Evolutionary conservation across 1,140 invertebrate species (phyloP).

Genomic region (Orchestia grillus): DNA sequence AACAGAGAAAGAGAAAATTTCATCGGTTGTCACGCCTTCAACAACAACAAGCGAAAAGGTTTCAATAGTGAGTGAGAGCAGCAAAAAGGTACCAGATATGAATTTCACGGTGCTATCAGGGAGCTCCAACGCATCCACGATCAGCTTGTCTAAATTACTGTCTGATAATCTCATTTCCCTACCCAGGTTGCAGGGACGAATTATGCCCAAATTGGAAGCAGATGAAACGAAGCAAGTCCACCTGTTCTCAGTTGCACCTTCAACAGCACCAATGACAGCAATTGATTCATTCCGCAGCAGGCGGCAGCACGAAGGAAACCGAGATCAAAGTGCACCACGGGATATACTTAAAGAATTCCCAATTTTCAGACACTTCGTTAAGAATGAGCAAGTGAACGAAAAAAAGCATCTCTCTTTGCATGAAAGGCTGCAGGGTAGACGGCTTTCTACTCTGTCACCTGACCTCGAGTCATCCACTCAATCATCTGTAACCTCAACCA

Average conservation of each 20-base stretch:
- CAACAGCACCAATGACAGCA: constrained; percentile 28
- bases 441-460: not conserved
- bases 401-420: constrained; percentile 23
- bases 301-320: not conserved
- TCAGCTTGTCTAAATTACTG: constrained; percentile 29
- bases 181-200: constrained; percentile 23
- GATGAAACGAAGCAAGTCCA: not conserved
- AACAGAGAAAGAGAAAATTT: not conserved
- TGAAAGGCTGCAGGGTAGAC: not conserved
- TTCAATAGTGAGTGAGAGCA: constrained; percentile 20
- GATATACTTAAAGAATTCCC: constrained; percentile 48
- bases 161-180: constrained; percentile 26
- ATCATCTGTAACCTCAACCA: not conserved
- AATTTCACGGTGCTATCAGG: constrained; percentile 5
- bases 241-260: constrained; percentile 28
- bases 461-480: not conserved
- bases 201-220: constrained; percentile 15
- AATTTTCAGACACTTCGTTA: constrained; percentile 2
- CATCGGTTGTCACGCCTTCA: not conserved
- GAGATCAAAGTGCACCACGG: constrained; percentile 20
- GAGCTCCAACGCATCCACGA: not conserved
- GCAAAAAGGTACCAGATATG: not conserved
- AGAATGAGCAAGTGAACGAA: not conserved
- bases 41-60: constrained; percentile 1
- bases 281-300: constrained; percentile 31